These are phyloP conservation scores for Macaca fascicularis DNA, from an alignment of 2,113 vertebrate genomes.

Conservation along the genomic window DNA sequence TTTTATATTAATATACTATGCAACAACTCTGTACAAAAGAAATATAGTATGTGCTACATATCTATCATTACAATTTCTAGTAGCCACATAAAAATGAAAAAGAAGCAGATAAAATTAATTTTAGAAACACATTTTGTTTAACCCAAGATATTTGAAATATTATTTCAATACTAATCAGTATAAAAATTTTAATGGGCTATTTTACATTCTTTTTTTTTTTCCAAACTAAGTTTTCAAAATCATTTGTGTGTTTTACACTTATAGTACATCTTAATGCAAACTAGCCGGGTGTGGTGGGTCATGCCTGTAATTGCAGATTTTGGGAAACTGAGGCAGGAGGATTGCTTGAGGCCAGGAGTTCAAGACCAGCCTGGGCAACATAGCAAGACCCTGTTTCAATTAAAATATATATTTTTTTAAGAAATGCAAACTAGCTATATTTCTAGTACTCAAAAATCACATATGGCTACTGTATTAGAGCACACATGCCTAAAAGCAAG, in stretches of 20 bases:
- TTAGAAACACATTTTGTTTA: not conserved
- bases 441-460: not conserved
- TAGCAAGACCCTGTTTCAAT: too few species aligned
- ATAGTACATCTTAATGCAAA: not conserved
- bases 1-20: not conserved
- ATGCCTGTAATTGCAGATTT: too few species aligned
- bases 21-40: not conserved
- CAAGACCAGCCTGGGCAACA: too few species aligned
- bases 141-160: not conserved
- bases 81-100: not conserved
- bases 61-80: not conserved
- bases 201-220: not conserved
- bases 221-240: not conserved
- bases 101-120: not conserved
- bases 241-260: not conserved
- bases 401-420: too few species aligned
- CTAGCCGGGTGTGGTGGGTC: too few species aligned
- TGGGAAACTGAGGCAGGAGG: too few species aligned
- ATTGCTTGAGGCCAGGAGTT: too few species aligned
- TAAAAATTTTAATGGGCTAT: not conserved
- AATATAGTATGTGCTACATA: not conserved
- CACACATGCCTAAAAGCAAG: not conserved
- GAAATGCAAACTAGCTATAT: not conserved
- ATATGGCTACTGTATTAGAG: too few species aligned
- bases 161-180: not conserved